These are phyloP conservation scores for Steinernema feltiae DNA, from an alignment of 1,140 invertebrate genomes.

Conservation along the genomic window DNA sequence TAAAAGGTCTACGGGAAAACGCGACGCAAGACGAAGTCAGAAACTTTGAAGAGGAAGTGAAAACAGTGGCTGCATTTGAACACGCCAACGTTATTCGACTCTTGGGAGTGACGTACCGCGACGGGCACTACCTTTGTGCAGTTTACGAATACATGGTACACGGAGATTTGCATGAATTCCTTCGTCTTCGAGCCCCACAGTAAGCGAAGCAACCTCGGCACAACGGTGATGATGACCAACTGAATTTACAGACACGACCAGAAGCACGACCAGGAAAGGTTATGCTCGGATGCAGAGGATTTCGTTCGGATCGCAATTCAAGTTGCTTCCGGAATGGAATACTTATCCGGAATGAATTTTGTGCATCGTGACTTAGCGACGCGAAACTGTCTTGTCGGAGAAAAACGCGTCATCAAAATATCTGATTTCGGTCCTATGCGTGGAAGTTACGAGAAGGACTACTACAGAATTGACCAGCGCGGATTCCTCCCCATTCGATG, in stretches of 20 bases:
- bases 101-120: slow-evolving; percentile 79
- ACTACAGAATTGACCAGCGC: slow-evolving; percentile 33
- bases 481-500: slow-evolving; percentile 39
- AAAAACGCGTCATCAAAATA: slow-evolving; percentile 84
- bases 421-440: slow-evolving; percentile 84
- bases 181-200: slow-evolving; percentile 61
- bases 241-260: slow-evolving; percentile 16
- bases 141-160: slow-evolving; percentile 88
- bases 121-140: slow-evolving; percentile 14
- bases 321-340: slow-evolving; percentile 74
- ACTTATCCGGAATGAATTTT: slow-evolving; percentile 69
- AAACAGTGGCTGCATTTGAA: slow-evolving; percentile 95
- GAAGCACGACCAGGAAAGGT: slow-evolving; percentile 3
- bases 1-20: slow-evolving; percentile 27
- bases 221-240: neutral
- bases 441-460: slow-evolving; percentile 28
- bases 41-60: slow-evolving; percentile 89
- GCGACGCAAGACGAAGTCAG: slow-evolving; percentile 56
- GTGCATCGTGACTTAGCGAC: slow-evolving; percentile 75
- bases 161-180: slow-evolving; percentile 85
- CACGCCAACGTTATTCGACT: slow-evolving; percentile 97
- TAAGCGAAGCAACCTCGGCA: no score
- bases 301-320: slow-evolving; percentile 58
- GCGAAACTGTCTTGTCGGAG: slow-evolving; percentile 91
- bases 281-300: slow-evolving; percentile 26